Evolutionary conservation across 2,888 invertebrate genomes (phyloP).

Genomic region (Xylocampa areola): DNA sequence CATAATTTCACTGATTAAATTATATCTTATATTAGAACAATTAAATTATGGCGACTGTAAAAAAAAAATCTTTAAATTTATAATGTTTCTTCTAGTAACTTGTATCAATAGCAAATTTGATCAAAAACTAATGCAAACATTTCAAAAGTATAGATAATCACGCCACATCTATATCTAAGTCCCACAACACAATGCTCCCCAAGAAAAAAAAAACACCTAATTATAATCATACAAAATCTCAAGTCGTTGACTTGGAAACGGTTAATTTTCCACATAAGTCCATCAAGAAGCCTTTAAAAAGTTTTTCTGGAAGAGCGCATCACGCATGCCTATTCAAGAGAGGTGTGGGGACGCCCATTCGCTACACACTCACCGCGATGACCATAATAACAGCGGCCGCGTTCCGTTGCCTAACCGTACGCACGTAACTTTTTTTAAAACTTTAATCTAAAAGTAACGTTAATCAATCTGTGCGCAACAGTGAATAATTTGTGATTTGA

Average conservation of each 20-base stretch:
- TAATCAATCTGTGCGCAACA: slow-evolving; percentile 20
- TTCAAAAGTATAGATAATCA: too few species aligned
- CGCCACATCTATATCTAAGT: neutral
- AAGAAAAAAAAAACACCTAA: too few species aligned
- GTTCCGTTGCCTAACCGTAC: slow-evolving; percentile 33
- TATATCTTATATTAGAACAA: too few species aligned
- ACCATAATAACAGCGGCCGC: slow-evolving; percentile 59
- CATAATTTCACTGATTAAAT: too few species aligned
- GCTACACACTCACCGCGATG: slow-evolving; percentile 62
- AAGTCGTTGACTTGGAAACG: neutral
- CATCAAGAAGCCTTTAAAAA: slow-evolving; percentile 46
- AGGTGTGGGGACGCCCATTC: slow-evolving; percentile 60
- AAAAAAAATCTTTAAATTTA: too few species aligned
- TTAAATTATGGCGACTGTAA: too few species aligned
- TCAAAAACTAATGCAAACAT: too few species aligned
- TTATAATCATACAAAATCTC: neutral
- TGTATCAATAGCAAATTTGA: too few species aligned
- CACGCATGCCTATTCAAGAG: slow-evolving; percentile 76
- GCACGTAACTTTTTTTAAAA: slow-evolving; percentile 44
- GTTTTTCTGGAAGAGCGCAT: slow-evolving; percentile 56
- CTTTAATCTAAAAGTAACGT: slow-evolving; percentile 25
- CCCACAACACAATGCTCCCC: neutral
- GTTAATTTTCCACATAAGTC: slow-evolving; percentile 5
- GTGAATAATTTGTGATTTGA: slow-evolving; percentile 36
- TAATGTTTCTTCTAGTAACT: too few species aligned